Conservation (phyloP, 1,140 invertebrate species). For the Ridgeia piscesae region DNA sequence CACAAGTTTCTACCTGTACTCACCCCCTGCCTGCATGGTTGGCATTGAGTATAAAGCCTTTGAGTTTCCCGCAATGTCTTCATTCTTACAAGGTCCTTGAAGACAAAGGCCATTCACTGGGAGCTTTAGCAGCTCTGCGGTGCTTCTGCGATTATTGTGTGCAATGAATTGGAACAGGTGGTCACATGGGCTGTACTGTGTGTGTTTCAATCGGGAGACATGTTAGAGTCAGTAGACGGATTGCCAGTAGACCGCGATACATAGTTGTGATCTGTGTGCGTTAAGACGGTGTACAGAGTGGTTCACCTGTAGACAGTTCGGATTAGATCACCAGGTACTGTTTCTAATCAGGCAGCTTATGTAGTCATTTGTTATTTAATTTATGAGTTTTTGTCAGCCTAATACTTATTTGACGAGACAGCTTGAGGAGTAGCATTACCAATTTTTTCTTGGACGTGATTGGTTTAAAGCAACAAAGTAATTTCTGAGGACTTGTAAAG, state of each 20-base stretch:
- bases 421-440: neutral
- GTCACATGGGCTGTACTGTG: neutral
- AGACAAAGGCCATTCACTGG: neutral
- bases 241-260: neutral
- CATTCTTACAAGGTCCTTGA: neutral
- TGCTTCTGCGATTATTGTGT: neutral
- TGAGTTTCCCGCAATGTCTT: neutral
- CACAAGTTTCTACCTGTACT: neutral
- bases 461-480: neutral
- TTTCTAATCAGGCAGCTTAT: neutral
- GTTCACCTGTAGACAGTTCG: neutral
- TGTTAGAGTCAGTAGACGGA: neutral
- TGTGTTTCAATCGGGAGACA: neutral
- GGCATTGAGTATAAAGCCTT: neutral
- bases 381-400: neutral
- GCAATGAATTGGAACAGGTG: neutral
- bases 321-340: neutral
- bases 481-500: neutral
- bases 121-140: neutral
- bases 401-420: neutral
- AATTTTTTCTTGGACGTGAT: too few relatives aligned
- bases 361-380: too few relatives aligned
- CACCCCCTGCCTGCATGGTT: neutral
- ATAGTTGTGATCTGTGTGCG: neutral
- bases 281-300: neutral